Conservation (phyloP, 2,113 vertebrate species). For the Pelodiscus sinensis region DNA sequence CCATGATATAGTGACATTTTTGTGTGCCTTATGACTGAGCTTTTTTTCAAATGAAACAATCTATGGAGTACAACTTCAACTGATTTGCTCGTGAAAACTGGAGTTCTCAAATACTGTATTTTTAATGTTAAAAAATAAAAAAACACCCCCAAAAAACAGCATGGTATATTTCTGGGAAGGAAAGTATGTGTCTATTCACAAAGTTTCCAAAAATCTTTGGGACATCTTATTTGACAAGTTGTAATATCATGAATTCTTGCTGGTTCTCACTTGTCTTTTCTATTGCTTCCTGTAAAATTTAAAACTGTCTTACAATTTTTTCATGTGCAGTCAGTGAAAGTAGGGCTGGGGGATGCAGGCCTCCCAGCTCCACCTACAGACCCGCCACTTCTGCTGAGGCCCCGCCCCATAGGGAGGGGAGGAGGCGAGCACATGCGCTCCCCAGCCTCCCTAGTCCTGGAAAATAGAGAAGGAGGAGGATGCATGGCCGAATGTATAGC, state of each 20-base stretch:
- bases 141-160: not conserved
- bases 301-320: conserved; percentile 37
- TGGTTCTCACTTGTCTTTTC: conserved; percentile 18
- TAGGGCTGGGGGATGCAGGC: too few species aligned
- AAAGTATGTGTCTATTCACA: conserved; percentile 17
- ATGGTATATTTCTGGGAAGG: not conserved
- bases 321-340: not conserved
- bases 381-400: too few species aligned
- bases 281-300: conserved; percentile 18
- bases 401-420: too few species aligned
- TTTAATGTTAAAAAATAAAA: not conserved
- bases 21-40: not conserved
- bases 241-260: not conserved
- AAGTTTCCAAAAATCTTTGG: conserved; percentile 21
- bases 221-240: conserved; percentile 32
- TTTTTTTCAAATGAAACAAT: conserved; percentile 20
- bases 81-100: not conserved
- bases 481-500: too few species aligned
- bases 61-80: not conserved
- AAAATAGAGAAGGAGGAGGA: too few species aligned
- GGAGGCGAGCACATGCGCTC: too few species aligned
- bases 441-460: too few species aligned
- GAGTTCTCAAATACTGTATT: not conserved
- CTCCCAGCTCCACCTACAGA: too few species aligned
- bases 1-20: not conserved